phyloP scores from a whole-genome alignment of 2,113 vertebrate species.

The Chloebia gouldiae region DNA sequence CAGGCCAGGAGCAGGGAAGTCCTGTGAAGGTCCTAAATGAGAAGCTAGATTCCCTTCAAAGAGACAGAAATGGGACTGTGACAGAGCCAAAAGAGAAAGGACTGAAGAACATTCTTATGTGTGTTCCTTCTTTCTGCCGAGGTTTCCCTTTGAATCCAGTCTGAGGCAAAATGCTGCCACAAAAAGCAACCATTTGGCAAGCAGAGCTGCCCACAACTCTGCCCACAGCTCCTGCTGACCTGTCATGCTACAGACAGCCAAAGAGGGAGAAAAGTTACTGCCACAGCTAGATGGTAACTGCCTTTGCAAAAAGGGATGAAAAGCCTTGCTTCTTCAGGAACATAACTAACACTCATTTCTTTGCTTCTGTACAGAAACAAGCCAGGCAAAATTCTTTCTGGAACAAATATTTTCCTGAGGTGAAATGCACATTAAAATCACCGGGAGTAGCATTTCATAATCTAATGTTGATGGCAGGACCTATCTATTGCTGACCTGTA shows the following conservation, averaged over 20 bases:
- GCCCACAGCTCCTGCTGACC: not conserved
- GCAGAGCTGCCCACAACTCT: not conserved
- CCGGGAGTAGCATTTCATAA: accelerated
- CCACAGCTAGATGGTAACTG: not conserved
- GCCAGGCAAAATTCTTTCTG: not conserved
- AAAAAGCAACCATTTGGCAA: not conserved
- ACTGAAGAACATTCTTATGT: not conserved
- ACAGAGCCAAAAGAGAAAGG: not conserved
- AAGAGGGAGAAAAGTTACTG: not conserved
- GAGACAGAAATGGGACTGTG: not conserved
- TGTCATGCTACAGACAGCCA: not conserved
- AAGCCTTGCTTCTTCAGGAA: not conserved
- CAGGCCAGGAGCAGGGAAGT: not conserved
- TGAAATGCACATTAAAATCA: not conserved
- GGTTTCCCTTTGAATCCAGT: not conserved
- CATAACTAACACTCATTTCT: not conserved
- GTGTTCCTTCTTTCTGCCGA: not conserved
- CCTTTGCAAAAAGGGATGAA: not conserved
- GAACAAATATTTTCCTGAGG: not conserved
- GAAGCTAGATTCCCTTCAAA: not conserved
- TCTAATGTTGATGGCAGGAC: not conserved
- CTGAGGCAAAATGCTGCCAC: not conserved
- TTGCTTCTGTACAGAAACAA: not conserved
- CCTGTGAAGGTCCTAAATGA: not conserved
- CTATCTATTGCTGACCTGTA: not conserved